These are phyloP conservation scores for Tretioscincus oriximinensis DNA, from an alignment of 2,113 vertebrate genomes.

Conservation along the genomic window DNA sequence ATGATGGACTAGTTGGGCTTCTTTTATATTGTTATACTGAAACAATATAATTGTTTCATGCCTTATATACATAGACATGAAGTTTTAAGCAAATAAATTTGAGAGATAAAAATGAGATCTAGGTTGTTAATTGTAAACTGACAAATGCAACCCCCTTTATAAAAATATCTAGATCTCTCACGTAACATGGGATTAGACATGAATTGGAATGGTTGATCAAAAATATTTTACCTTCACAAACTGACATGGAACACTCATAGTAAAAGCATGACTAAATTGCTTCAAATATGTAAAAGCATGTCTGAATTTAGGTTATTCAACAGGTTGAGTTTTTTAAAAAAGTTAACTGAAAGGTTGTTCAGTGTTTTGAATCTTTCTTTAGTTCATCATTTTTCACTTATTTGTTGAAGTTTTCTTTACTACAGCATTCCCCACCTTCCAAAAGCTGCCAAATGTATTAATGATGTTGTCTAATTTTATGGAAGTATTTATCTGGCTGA, in stretches of 20 bases:
- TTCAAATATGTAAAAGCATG: no score
- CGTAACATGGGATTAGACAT: neutral
- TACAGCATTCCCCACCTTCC: neutral
- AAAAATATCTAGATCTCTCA: no score
- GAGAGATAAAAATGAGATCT: neutral
- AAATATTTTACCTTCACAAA: neutral
- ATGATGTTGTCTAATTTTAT: slow-evolving; percentile 12
- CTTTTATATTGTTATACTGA: no score
- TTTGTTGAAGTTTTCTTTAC: neutral
- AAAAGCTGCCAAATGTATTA: neutral
- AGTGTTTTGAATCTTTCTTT: neutral
- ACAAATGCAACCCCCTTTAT: neutral
- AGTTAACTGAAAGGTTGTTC: neutral
- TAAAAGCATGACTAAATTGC: no score
- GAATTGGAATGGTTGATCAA: neutral
- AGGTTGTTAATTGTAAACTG: neutral
- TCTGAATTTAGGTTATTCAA: neutral
- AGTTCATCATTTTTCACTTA: neutral
- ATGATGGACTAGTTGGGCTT: neutral
- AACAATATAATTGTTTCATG: no score
- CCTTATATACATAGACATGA: no score
- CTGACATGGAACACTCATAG: no score
- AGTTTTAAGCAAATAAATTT: neutral
- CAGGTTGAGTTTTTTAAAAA: neutral
- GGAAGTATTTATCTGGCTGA: neutral